Conservation (phyloP, 2,113 vertebrate species). For the Ctenomys sociabilis region DNA sequence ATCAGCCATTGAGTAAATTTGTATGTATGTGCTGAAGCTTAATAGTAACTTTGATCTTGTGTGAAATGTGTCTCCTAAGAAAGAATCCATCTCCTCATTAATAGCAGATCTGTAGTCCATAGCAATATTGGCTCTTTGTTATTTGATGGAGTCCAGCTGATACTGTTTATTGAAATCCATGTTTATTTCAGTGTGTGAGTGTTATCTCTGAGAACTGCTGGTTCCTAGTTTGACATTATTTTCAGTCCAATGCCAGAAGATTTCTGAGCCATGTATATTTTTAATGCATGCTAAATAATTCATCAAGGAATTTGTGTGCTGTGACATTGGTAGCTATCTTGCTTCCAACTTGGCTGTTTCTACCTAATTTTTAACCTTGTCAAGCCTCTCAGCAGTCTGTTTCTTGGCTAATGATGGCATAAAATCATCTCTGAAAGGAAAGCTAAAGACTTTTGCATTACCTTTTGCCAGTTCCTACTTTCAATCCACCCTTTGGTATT, state of each 20-base stretch:
- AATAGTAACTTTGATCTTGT: conserved; percentile 76
- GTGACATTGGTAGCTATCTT: background rate
- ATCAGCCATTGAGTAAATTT: conserved; percentile 51
- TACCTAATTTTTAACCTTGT: conserved; percentile 42
- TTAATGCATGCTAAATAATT: conserved; percentile 70
- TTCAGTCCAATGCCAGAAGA: conserved; percentile 41
- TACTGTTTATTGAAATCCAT: background rate
- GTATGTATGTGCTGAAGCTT: conserved; percentile 21
- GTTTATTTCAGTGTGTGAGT: conserved; percentile 49
- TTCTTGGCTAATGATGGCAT: conserved; percentile 61
- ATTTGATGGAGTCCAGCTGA: background rate
- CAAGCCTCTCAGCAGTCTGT: background rate
- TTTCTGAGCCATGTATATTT: conserved; percentile 66
- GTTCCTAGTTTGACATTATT: conserved; percentile 67
- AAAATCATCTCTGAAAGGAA: conserved; percentile 62
- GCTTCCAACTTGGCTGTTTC: conserved; percentile 58
- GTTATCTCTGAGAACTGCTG: conserved; percentile 29
- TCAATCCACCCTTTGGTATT: conserved; percentile 71
- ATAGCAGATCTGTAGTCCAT: conserved; percentile 72
- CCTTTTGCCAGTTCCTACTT: conserved; percentile 59
- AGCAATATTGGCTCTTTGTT: conserved; percentile 51
- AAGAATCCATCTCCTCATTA: conserved; percentile 73
- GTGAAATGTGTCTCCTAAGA: conserved; percentile 67
- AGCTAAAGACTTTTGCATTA: conserved; percentile 48
- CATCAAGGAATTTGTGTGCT: conserved; percentile 10